Evolutionary conservation across 2,888 invertebrate genomes (phyloP).

Genomic region (Aporophyla lueneburgensis): DNA sequence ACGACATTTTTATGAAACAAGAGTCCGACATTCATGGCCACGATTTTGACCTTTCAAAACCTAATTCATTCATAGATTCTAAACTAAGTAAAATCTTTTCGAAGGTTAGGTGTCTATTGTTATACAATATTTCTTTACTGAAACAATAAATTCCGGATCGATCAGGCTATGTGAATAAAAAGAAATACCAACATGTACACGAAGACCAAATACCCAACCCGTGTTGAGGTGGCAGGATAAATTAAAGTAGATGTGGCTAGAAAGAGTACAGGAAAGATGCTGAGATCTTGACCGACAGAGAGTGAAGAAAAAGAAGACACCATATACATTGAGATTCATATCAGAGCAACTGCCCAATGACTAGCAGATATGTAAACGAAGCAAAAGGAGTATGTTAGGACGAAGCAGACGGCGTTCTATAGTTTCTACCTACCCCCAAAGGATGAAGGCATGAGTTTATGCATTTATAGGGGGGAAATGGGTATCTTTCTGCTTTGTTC

Average conservation of each 20-base stretch:
- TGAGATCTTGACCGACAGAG: not conserved
- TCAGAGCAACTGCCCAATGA: not conserved
- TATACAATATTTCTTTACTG: not conserved
- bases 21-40: not conserved
- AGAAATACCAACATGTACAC: not conserved
- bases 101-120: not conserved
- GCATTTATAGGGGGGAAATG: not conserved
- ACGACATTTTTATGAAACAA: conserved; percentile 12
- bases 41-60: conserved; percentile 5
- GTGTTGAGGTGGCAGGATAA: not conserved
- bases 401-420: not conserved
- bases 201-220: no score
- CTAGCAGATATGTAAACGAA: not conserved
- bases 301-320: not conserved
- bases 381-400: not conserved
- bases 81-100: conserved; percentile 10
- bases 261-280: not conserved
- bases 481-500: not conserved
- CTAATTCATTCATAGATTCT: conserved; percentile 25
- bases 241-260: not conserved
- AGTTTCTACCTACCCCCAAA: not conserved
- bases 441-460: not conserved
- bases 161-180: not conserved
- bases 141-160: not conserved
- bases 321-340: not conserved